Conservation (phyloP, 2,113 vertebrate genomes). For the Pleuronectes platessa region DNA sequence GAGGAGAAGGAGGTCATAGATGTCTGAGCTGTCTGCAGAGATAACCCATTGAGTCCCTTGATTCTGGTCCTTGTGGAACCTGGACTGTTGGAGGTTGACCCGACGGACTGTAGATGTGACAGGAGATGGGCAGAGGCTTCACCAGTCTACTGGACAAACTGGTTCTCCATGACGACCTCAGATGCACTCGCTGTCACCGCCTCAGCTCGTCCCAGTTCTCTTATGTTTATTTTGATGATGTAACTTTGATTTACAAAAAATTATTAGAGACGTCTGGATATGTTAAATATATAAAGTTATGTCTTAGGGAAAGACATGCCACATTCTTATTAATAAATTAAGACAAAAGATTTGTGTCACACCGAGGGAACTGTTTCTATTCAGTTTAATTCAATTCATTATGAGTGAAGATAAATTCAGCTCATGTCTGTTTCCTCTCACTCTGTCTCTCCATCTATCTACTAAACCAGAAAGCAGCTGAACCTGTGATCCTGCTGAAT, state of each 20-base stretch:
- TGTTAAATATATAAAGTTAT: too few relatives aligned
- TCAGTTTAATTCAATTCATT: conserved; percentile 13
- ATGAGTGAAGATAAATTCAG: background rate
- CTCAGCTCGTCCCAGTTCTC: too few relatives aligned
- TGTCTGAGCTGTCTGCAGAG: too few relatives aligned
- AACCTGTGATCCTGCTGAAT: background rate
- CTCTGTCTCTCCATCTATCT: background rate
- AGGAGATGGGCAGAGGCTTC: background rate
- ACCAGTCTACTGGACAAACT: background rate
- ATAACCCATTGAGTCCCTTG: background rate
- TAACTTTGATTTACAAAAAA: background rate
- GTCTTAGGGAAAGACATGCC: too few relatives aligned
- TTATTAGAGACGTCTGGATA: too few relatives aligned
- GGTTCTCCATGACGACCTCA: background rate
- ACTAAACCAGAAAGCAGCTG: background rate
- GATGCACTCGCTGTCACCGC: background rate
- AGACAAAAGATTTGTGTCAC: too few relatives aligned
- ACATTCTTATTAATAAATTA: too few relatives aligned
- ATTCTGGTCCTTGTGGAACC: background rate
- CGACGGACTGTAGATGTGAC: too few relatives aligned
- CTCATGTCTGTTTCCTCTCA: conserved; percentile 2
- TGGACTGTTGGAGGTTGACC: too few relatives aligned
- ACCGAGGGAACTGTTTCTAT: background rate
- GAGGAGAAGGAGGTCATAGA: too few relatives aligned
- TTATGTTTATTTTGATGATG: too few relatives aligned